phyloP scores from a whole-genome alignment of 2,888 invertebrate genomes.

The Trachelus iudaicus region DNA sequence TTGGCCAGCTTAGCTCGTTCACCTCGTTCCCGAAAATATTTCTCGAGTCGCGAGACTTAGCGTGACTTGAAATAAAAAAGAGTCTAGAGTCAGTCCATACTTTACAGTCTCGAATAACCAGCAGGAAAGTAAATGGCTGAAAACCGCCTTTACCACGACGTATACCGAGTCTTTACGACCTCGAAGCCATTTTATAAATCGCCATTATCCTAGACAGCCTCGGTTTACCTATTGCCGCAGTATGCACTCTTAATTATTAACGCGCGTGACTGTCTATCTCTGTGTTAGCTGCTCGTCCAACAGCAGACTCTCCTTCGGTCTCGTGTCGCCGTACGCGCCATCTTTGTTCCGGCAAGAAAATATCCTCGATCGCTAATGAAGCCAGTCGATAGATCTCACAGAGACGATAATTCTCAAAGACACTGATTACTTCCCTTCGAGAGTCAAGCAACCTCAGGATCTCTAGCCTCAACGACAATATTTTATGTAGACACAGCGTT shows the following conservation, averaged over 20 bases:
- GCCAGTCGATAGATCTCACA: neutral
- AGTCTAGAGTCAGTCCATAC: neutral
- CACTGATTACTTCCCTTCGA: neutral
- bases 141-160: neutral
- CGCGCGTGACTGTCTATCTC: neutral
- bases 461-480: neutral
- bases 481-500: neutral
- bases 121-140: neutral
- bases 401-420: neutral
- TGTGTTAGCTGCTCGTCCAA: neutral
- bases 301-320: neutral
- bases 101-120: neutral
- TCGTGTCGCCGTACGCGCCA: neutral
- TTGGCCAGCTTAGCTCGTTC: neutral
- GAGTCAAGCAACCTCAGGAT: neutral
- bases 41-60: neutral
- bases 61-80: neutral
- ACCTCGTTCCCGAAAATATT: neutral
- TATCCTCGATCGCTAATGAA: neutral
- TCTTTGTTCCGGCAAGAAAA: neutral
- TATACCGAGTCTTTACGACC: neutral
- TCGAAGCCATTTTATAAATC: slow-evolving; percentile 22
- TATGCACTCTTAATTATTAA: slow-evolving; percentile 24
- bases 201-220: slow-evolving; percentile 17
- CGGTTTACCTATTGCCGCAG: slow-evolving; percentile 22